Conservation (phyloP, 2,113 vertebrate genomes). For the Siniperca chuatsi region DNA sequence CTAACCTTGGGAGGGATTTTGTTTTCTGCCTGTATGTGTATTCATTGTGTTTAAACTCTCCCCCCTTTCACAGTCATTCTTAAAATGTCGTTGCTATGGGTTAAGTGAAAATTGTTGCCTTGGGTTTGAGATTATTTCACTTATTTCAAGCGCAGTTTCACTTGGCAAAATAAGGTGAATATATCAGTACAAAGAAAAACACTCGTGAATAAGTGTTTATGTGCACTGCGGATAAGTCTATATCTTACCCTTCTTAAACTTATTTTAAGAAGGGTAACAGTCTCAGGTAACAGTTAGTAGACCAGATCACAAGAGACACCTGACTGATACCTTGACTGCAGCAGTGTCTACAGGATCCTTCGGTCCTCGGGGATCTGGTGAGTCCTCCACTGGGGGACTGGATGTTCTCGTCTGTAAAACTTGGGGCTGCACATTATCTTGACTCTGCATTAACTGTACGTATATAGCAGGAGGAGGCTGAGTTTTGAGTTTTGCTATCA, state of each 20-base stretch:
- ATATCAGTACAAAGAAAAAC: neutral
- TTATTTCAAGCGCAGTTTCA: neutral
- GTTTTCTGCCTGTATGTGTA: too few species aligned
- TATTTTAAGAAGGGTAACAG: neutral
- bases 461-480: conserved; percentile 26
- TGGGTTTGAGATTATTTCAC: neutral
- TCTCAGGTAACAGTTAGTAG: neutral
- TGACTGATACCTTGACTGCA: conserved; percentile 70
- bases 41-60: too few species aligned
- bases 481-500: conserved; percentile 53
- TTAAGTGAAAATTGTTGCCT: neutral
- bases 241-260: neutral
- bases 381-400: neutral
- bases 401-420: neutral
- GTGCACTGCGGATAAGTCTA: neutral
- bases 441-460: conserved; percentile 40
- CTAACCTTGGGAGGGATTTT: too few species aligned
- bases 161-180: neutral
- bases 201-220: neutral
- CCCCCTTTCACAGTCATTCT: neutral
- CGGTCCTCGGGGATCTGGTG: neutral
- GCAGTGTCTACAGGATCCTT: conserved; percentile 33
- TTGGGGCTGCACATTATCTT: neutral
- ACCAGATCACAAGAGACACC: neutral
- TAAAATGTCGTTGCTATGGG: neutral